Evolutionary conservation across 2,113 vertebrate species (phyloP), one percentile per base, ranked within the genome.

Genomic region (Mobula hypostoma): DNA sequence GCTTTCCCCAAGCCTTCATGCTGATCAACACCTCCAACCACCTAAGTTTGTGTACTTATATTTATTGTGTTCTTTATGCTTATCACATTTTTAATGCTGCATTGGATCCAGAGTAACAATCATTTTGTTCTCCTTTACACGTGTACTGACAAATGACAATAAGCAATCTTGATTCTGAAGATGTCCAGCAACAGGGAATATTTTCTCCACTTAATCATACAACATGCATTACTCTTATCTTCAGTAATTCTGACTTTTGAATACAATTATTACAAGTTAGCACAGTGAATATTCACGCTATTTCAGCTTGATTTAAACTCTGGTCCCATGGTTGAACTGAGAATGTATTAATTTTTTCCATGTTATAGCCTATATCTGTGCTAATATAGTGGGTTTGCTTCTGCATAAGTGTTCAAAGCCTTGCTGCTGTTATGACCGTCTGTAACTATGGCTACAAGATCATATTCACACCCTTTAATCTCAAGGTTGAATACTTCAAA

Each of bases 251-350:
- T 15, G 5, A 90, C 29, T 32, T 90, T 66, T 7, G 61, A 66
- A 68, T 66, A n/a, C 12, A 0, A 63, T 63, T 14, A 1, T 7
- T 63, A 32, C 85, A 90, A 74, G 85, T 66, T 90, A 66, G 29
- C n/a, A 7, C 29, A 32, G 85, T 90, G 85, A 90, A 66, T 90
- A 90, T 90, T 90, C 85, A 90, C 32, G 14, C 61, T 32, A 32
- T 3, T 90, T 90, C 85, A n/a, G 12, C 24, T 63, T 58, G 85
- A 63, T 63, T 63, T 63, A 32, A 90, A 68, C 61, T 88, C 85
- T n/a, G 14, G 29, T 66, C 29, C 63, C 58, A 63, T n/a, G 12
- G 85, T 32, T 90, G 29, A 90, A 90, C 14, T 5, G 61, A 19
- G 14, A 87, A 90, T 11, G 24, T 15, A 32, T 88, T 63, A 63